Evolutionary conservation across 2,113 vertebrate species (phyloP).

Genomic region (Ophthalmolycus amberensis): DNA sequence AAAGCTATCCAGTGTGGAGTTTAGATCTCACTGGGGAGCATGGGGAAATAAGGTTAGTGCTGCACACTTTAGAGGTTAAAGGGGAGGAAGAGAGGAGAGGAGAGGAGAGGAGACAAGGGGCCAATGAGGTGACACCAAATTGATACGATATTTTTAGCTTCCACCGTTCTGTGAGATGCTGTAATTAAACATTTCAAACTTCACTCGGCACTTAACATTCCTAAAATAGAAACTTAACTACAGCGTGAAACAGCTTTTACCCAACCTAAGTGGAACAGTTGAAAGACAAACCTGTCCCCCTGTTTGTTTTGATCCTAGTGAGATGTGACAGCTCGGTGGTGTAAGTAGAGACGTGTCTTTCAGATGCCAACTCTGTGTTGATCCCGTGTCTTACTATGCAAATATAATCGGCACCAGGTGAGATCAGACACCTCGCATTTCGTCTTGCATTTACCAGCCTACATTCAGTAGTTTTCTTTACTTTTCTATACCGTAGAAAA

Average conservation of each 20-base stretch:
- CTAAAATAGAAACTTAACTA: slow-evolving; percentile 54
- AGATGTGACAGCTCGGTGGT: slow-evolving; percentile 35
- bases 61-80: slow-evolving; percentile 36
- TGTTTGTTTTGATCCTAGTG: slow-evolving; percentile 43
- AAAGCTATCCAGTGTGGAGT: slow-evolving; percentile 43
- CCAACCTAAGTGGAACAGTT: slow-evolving; percentile 9
- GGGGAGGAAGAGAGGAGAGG: background rate
- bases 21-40: slow-evolving; percentile 64
- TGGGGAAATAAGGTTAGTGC: slow-evolving; percentile 53
- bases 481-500: background rate
- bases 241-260: slow-evolving; percentile 33
- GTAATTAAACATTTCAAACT: slow-evolving; percentile 57
- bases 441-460: background rate
- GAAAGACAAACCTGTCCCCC: slow-evolving; percentile 38
- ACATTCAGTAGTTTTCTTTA: background rate
- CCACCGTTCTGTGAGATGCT: slow-evolving; percentile 21
- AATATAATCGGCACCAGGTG: slow-evolving; percentile 6
- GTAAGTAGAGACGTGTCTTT: slow-evolving; percentile 4
- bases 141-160: slow-evolving; percentile 54
- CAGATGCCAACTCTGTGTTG: background rate
- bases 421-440: background rate
- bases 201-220: slow-evolving; percentile 32
- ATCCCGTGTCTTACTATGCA: slow-evolving; percentile 17
- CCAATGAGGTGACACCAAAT: slow-evolving; percentile 18
- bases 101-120: slow-evolving; percentile 21